Conservation (phyloP, 2,113 vertebrate genomes). For the Phalacrocorax pelagicus region DNA sequence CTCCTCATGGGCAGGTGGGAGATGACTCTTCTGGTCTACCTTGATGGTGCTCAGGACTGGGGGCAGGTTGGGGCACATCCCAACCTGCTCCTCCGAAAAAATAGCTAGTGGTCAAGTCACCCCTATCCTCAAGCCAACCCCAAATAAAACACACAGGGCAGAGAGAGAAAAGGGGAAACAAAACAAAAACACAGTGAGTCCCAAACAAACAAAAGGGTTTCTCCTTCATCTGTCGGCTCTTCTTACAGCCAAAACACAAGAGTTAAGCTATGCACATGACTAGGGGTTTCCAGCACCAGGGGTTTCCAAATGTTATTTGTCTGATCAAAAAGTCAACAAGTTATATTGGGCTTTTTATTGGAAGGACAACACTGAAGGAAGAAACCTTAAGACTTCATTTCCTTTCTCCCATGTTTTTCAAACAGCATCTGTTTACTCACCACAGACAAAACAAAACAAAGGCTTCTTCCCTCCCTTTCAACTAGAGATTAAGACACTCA, state of each 20-base stretch:
- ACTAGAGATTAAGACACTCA: background rate
- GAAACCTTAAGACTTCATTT: constrained; percentile 15
- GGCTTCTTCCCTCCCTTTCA: constrained; percentile 5
- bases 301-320: background rate
- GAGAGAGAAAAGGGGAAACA: background rate
- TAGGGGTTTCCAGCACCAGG: background rate
- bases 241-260: background rate
- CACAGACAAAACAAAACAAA: constrained; percentile 23
- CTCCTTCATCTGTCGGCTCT: background rate
- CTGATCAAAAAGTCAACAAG: constrained; percentile 34
- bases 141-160: background rate
- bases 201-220: background rate
- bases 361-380: background rate
- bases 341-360: background rate
- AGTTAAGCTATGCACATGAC: background rate
- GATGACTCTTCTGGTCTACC: background rate
- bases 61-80: background rate
- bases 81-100: background rate
- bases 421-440: constrained; percentile 7
- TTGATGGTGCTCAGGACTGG: background rate
- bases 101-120: accelerated
- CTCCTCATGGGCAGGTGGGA: background rate
- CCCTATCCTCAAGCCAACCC: background rate
- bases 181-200: background rate
- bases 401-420: constrained; percentile 22